phyloP scores from a whole-genome alignment of 2,113 vertebrate species.

The Hippocampus mohnikei region DNA sequence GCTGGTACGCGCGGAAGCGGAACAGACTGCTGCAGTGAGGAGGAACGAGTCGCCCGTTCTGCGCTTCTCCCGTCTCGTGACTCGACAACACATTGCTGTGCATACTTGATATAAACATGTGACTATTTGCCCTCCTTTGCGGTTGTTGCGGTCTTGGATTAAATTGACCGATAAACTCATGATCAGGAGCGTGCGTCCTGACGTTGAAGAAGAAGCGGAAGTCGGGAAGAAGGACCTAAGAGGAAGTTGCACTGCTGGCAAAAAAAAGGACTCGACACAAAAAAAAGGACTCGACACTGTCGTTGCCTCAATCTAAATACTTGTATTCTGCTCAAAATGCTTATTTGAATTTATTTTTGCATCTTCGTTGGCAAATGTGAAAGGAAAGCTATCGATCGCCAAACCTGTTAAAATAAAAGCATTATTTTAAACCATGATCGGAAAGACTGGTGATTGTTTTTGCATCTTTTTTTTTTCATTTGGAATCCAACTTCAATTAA shows the following conservation, averaged over 20 bases:
- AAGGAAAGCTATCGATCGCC: not conserved
- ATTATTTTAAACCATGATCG: not conserved
- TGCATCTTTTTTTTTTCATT: not conserved
- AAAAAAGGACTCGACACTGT: slow-evolving; percentile 17
- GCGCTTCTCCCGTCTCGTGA: slow-evolving; percentile 7
- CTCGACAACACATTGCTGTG: not conserved
- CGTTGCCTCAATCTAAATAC: slow-evolving; percentile 16
- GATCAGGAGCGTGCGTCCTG: not conserved
- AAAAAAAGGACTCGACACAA: slow-evolving; percentile 15
- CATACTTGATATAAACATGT: not conserved
- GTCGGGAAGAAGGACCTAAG: not conserved
- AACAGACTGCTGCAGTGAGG: slow-evolving; percentile 75
- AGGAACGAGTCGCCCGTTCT: not conserved
- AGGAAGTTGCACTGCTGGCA: slow-evolving; percentile 12
- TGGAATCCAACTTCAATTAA: not conserved
- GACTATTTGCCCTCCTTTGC: not conserved
- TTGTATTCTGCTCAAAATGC: not conserved
- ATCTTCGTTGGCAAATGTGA: not conserved
- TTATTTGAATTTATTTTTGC: not conserved
- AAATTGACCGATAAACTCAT: not conserved
- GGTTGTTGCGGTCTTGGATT: slow-evolving; percentile 5
- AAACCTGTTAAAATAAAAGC: not conserved
- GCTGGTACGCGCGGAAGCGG: slow-evolving; percentile 84
- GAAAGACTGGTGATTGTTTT: not conserved
- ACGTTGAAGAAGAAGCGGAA: not conserved